Percentiles rank a stretch among this genome's conserved stretches.
Evolutionary conservation across 2,113 vertebrate species (phyloP).

Genomic region (Passer domesticus): DNA sequence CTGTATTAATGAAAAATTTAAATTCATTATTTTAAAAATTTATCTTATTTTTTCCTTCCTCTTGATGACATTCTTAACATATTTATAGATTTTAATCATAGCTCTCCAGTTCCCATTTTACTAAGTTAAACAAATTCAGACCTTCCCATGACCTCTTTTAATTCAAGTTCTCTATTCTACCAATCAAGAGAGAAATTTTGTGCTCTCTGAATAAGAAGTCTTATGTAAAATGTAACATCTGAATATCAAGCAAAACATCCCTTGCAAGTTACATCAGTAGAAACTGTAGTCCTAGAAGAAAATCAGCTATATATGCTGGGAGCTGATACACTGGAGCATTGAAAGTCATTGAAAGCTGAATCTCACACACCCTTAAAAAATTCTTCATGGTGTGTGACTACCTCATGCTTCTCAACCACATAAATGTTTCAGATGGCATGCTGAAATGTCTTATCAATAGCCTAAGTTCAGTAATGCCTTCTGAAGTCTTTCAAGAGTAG

Average conservation of each 20-base stretch:
- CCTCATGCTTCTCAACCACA: background rate
- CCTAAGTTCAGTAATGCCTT: background rate
- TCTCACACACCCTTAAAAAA: background rate
- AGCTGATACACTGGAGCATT: background rate
- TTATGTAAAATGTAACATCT: background rate
- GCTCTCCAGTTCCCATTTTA: background rate
- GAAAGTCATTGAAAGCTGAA: background rate
- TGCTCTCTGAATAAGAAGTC: background rate
- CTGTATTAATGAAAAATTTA: background rate
- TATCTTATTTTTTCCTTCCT: background rate
- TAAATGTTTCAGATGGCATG: background rate
- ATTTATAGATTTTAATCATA: background rate
- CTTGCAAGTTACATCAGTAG: background rate
- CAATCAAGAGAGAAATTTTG: background rate
- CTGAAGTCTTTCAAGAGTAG: background rate
- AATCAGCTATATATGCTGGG: background rate
- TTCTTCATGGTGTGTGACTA: background rate
- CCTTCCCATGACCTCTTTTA: background rate
- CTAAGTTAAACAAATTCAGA: background rate
- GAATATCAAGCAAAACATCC: background rate
- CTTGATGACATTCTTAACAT: background rate
- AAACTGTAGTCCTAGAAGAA: background rate
- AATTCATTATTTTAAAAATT: background rate
- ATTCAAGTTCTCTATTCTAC: background rate
- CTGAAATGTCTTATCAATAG: background rate